phyloP scores from a whole-genome alignment of 2,888 invertebrate genomes.

The Ariolimax columbianus region DNA sequence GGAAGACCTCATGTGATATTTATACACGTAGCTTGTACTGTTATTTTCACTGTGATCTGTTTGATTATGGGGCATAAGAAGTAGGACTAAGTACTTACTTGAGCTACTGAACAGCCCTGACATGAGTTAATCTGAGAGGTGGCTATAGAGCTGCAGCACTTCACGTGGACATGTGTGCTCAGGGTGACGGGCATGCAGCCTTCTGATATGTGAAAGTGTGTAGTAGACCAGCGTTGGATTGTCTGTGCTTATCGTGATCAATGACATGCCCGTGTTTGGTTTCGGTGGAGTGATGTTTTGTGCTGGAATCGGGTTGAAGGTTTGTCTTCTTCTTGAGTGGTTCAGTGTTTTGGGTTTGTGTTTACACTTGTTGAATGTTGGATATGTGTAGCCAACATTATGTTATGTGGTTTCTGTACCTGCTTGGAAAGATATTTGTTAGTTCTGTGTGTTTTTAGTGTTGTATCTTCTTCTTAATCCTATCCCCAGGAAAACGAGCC shows the following conservation, averaged over 20 bases:
- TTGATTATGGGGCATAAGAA: too few relatives aligned
- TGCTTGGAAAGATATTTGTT: too few relatives aligned
- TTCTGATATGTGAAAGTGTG: background rate
- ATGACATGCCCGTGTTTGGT: slow-evolving; percentile 22
- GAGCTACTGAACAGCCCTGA: background rate
- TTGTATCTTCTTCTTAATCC: too few relatives aligned
- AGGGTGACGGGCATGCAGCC: too few relatives aligned
- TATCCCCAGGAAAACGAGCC: too few relatives aligned
- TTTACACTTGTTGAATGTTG: background rate
- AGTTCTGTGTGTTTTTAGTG: too few relatives aligned
- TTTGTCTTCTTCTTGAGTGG: slow-evolving; percentile 4
- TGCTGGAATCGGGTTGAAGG: slow-evolving; percentile 24
- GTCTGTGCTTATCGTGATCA: background rate
- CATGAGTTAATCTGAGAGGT: background rate
- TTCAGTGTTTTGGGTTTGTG: background rate
- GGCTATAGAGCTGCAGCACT: background rate
- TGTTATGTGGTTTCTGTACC: background rate
- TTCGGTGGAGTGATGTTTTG: slow-evolving; percentile 32
- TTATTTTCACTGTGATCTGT: too few relatives aligned
- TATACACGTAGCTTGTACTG: too few relatives aligned
- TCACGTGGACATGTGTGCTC: background rate
- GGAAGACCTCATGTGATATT: too few relatives aligned
- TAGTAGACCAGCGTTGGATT: background rate
- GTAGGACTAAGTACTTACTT: background rate
- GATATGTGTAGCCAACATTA: background rate